Evolutionary conservation across 2,113 vertebrate genomes (phyloP).

Genomic region (Hippocampus guttulatus): DNA sequence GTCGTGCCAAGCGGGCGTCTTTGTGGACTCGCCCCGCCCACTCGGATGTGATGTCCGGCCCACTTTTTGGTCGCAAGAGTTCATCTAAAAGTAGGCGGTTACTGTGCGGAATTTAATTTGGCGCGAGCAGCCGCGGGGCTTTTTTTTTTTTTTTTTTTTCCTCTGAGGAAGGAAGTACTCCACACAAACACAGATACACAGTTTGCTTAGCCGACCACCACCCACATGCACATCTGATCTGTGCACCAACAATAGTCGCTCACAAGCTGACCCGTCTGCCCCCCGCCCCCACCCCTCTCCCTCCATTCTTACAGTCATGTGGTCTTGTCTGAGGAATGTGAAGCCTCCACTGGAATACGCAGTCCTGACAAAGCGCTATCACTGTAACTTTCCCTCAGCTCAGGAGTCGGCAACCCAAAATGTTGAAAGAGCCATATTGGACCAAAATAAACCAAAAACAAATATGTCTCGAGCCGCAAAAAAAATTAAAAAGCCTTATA

Average conservation of each 20-base stretch:
- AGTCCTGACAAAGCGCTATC: slow-evolving; percentile 4
- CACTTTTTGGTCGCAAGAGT: slow-evolving; percentile 9
- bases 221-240: slow-evolving; percentile 32
- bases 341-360: slow-evolving; percentile 64
- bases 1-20: slow-evolving; percentile 23
- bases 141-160: slow-evolving; percentile 31
- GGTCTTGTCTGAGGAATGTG: slow-evolving; percentile 62
- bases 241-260: slow-evolving; percentile 46
- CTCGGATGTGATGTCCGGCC: background rate
- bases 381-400: background rate
- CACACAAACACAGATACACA: slow-evolving; percentile 22
- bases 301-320: slow-evolving; percentile 50
- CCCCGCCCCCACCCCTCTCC: slow-evolving; percentile 23
- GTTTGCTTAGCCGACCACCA: slow-evolving; percentile 15
- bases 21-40: background rate
- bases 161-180: slow-evolving; percentile 35
- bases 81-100: background rate
- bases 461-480: too few relatives aligned
- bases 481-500: too few relatives aligned
- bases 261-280: slow-evolving; percentile 9
- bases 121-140: slow-evolving; percentile 18
- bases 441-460: too few relatives aligned
- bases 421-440: too few relatives aligned
- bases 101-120: background rate
- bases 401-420: too few relatives aligned